Evolutionary conservation across 2,888 invertebrate genomes (phyloP).

Genomic region (Aphodius granarius): DNA sequence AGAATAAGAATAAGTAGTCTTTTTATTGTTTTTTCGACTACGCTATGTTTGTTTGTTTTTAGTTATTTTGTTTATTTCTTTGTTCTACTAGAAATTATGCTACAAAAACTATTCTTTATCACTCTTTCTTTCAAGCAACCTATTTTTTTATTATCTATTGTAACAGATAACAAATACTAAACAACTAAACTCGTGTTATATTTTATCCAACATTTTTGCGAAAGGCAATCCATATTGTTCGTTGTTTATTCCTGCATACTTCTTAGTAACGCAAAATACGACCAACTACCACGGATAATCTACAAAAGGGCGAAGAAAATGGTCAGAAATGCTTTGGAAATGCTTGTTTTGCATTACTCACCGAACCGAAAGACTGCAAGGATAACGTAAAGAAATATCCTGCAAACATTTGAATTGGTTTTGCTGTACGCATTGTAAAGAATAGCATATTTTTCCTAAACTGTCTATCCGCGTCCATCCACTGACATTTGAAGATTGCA

Average conservation of each 20-base stretch:
- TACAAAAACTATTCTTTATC: too few relatives aligned
- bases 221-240: too few relatives aligned
- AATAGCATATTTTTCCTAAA: constrained; percentile 54
- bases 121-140: too few relatives aligned
- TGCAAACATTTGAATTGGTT: constrained; percentile 56
- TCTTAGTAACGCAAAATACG: constrained; percentile 26
- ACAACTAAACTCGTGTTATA: too few relatives aligned
- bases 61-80: too few relatives aligned
- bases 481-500: constrained; percentile 54
- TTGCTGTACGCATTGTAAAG: constrained; percentile 55
- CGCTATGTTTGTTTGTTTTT: too few relatives aligned
- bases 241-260: constrained; percentile 26
- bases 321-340: background rate
- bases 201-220: too few relatives aligned
- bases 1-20: too few relatives aligned
- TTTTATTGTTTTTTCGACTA: too few relatives aligned
- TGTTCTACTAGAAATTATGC: too few relatives aligned
- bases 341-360: constrained; percentile 39
- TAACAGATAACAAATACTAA: too few relatives aligned
- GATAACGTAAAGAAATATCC: constrained; percentile 57
- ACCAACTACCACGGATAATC: constrained; percentile 19
- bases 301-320: constrained; percentile 3
- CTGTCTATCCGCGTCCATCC: constrained; percentile 47
- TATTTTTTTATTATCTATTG: too few relatives aligned
- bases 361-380: constrained; percentile 58